Base-by-base conservation (phyloP, 2,888 invertebrate species). In the Chrysomela aeneicollis region DNA sequence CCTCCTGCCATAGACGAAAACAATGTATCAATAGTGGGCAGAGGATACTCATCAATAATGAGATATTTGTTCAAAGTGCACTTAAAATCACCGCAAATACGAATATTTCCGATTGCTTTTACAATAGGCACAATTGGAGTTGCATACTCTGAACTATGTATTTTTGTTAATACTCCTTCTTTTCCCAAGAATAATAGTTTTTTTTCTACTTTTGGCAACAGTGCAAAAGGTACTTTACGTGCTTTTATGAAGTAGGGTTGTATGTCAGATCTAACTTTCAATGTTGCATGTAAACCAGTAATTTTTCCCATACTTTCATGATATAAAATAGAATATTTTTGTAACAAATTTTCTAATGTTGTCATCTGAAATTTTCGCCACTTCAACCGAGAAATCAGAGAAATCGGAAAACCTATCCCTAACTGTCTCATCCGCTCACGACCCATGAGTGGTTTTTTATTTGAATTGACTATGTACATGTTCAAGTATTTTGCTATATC, bases 361-460 rank as follows among this genome's bases (percentile, higher is more conserved):
- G 49, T 46, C 73, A 26, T 26, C 26, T 6, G 26, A 26, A 26
- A 26, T 26, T 26, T 26, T 26, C 3, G 26, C 26, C 26, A 26
- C 26, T 6, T 26, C 26, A 26, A 26, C 26, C 26, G 35, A 35
- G 2, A 35, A 35, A 35, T 35, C 35, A 6, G 35, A 35, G 35
- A 35, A 35, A 35, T 9, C 12, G 35, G 35, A 10, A 35, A 35
- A 10, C 35, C 35, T 35, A 35, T 6, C 35, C 35, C 35, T 12
- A 35, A 35, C 19, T 51, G 51, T 51, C 51, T 51, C 6, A 51
- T 51, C 51, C 51, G 22, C 22, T 51, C 22, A n/a, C 51, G 21
- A 18, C 73, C 75, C 15, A 74, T 64, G n/a, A 76, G 61, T 47
- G 71, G 73, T 49, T 68, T 63, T 22, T 68, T 71, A 26, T 70